A percentile compares a stretch with the other conserved stretches of the same genome.
Evolutionary conservation across 2,888 invertebrate genomes (phyloP).

Genomic region (Apomyelois bistriatella): DNA sequence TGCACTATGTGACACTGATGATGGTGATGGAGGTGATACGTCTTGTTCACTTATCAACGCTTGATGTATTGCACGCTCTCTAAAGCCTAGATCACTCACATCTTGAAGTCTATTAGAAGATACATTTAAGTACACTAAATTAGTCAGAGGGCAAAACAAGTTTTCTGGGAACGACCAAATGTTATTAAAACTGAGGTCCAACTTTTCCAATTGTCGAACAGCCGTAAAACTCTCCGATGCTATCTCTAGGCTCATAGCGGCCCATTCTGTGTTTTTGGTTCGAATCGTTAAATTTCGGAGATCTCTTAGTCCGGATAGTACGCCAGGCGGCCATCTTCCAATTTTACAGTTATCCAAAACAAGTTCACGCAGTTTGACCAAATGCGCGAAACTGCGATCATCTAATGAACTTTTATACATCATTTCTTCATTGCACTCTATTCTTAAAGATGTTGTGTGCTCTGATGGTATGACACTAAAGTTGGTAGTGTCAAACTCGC

Average conservation of each 20-base stretch:
- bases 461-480: conserved; percentile 92
- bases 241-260: conserved; percentile 90
- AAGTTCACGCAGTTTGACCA: conserved; percentile 88
- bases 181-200: conserved; percentile 93
- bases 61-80: conserved; percentile 85
- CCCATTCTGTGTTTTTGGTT: conserved; percentile 92
- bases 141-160: conserved; percentile 90
- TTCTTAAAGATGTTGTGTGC: conserved; percentile 87
- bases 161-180: conserved; percentile 94
- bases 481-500: conserved; percentile 93
- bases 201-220: conserved; percentile 88
- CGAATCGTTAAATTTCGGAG: conserved; percentile 91
- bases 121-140: conserved; percentile 89
- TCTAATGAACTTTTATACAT: conserved; percentile 89
- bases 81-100: conserved; percentile 91
- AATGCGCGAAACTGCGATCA: conserved; percentile 88
- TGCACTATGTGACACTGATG: conserved; percentile 68
- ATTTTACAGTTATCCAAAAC: conserved; percentile 93
- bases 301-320: conserved; percentile 88
- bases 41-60: conserved; percentile 83
- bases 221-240: conserved; percentile 88
- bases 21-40: conserved; percentile 57
- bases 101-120: conserved; percentile 94
- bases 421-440: conserved; percentile 89
- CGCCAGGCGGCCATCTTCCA: conserved; percentile 88